Base-by-base conservation (phyloP, 2,113 vertebrate genomes). In the Takifugu flavidus region DNA sequence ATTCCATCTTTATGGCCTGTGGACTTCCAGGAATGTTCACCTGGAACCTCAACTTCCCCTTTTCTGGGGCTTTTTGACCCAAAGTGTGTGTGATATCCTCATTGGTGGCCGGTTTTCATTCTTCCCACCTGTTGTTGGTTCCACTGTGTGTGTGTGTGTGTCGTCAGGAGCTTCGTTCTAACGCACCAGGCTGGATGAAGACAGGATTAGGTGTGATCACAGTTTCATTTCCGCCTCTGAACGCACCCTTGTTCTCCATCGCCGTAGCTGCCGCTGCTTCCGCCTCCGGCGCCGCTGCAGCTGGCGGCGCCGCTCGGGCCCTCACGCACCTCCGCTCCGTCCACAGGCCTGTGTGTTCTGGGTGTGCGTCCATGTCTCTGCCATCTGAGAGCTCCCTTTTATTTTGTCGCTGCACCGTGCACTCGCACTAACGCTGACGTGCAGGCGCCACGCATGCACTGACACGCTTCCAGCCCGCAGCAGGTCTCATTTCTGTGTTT, bases 141-240 rank as follows among this genome's bases (percentile, higher is more conserved):
- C 20, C 20, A 20, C 20, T 20, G 29, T 31, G 29, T 31, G 3
- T 31, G 5, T 39, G 34, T 39, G 2, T 10, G 7, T 39, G 34
- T 10, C 11, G 5, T 11, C 34, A 39, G 34, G 34, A 39, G 7
- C 34, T 53, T 4, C 4, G 11, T 52, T 26, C 27, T 8, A 2
- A 4, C 7, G 10, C 29, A 5, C 5, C 29, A 29, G 29, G 29
- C 29, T 29, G 3, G 50, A n/a, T 11, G 13, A 26, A 53, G 5
- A 15, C 6, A 47, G 13, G 43, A 60, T 61, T 53, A 53, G 65
- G 49, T 80, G 69, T 80, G 63, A 72, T 83, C 61, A 74, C 60
- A 64, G 15, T 34, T 7, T 4, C 20, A 20, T 20, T 20, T 20
- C 20, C 20, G 20, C 20, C 20, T 20, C 29, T 4, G 29, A 29